Evolutionary conservation across 2,797 vertebrate genomes (phyloP).

Genomic region (Myoxocephalus aenaeus): DNA sequence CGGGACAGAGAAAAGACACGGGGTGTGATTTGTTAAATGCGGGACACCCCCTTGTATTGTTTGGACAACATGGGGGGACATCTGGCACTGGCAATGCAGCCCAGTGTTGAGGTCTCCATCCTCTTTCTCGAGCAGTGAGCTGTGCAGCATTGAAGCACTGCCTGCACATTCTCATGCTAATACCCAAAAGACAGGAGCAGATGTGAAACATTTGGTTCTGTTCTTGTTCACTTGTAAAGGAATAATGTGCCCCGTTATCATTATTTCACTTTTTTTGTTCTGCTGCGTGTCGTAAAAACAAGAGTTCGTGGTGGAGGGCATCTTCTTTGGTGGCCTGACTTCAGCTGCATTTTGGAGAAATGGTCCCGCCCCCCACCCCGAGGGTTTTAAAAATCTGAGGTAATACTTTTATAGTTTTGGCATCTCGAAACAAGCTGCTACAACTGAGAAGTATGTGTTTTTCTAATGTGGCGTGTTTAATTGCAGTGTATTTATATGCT

Average conservation of each 20-base stretch:
- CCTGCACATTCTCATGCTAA: slow-evolving; percentile 94
- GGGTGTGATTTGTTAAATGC: slow-evolving; percentile 86
- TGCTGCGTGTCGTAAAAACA: slow-evolving; percentile 72
- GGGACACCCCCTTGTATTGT: slow-evolving; percentile 77
- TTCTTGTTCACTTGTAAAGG: slow-evolving; percentile 95
- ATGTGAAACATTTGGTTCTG: slow-evolving; percentile 96
- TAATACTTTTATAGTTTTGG: not conserved
- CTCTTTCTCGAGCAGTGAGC: slow-evolving; percentile 86
- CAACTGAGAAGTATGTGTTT: not conserved
- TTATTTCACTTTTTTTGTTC: slow-evolving; percentile 77
- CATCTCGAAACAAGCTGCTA: not conserved
- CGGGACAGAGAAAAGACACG: slow-evolving; percentile 62
- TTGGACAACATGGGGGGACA: slow-evolving; percentile 84
- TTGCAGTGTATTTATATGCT: not conserved
- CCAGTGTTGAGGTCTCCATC: slow-evolving; percentile 78
- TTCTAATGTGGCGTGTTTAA: not conserved
- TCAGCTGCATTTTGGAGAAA: slow-evolving; percentile 36
- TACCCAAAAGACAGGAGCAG: slow-evolving; percentile 87
- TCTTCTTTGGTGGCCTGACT: slow-evolving; percentile 88
- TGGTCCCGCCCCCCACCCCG: not conserved
- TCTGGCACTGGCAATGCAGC: slow-evolving; percentile 85
- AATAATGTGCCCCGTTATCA: slow-evolving; percentile 88
- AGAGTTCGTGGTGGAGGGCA: slow-evolving; percentile 63
- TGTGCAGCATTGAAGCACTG: slow-evolving; percentile 88
- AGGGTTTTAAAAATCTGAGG: slow-evolving; percentile 19